Evolutionary conservation across 2,113 vertebrate genomes (phyloP), one percentile per base, ranked within the genome.

Genomic region (Polypterus bichir): DNA sequence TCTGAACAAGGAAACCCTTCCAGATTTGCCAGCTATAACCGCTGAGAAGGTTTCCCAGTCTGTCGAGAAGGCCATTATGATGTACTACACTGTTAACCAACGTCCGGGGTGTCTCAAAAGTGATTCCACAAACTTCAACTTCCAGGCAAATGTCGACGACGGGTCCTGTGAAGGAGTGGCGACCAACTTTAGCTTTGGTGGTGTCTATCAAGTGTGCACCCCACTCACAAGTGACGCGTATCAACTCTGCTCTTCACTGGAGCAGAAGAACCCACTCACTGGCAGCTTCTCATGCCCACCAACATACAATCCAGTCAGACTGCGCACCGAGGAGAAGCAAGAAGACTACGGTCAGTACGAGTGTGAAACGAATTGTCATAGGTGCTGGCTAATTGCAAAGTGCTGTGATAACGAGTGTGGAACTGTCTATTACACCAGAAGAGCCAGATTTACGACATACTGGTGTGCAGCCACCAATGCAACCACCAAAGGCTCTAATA

Each of bases 131-230:
- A 95, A 94, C 74, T 97, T 91, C 67, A 92, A 94, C 70, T 97
- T 93, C 71, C 81, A 93, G 6, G 93, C 92, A 63, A 97, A 97
- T 27, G 51, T 67, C 0, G 90, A 94, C 0, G 92, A 97, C 0
- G 70, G 73, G 4, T 93, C 92, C 4, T 97, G 93, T 0, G 1
- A 81, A 0, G 91, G 88, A 5, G 68, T 79, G 0, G 65, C 68
- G 55, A 83, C 76, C 63, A 97, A 94, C 66, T 88, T 94, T 67
- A 92, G 88, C 64, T 91, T 97, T 0, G 93, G 91, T 1, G 94
- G 93, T 0, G 72, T 87, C 61, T 97, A 86, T 66, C 92, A 96
- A 71, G 7, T 73, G 46, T 97, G 94, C 9, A 4, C 6, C 0
- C 54, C 62, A 3, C 1, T 86, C 10, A 87, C 74, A 1, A 4